Evolutionary conservation across 2,888 invertebrate genomes (phyloP), one percentile per base, ranked within the genome.

Genomic region (Cynaeus angustus): DNA sequence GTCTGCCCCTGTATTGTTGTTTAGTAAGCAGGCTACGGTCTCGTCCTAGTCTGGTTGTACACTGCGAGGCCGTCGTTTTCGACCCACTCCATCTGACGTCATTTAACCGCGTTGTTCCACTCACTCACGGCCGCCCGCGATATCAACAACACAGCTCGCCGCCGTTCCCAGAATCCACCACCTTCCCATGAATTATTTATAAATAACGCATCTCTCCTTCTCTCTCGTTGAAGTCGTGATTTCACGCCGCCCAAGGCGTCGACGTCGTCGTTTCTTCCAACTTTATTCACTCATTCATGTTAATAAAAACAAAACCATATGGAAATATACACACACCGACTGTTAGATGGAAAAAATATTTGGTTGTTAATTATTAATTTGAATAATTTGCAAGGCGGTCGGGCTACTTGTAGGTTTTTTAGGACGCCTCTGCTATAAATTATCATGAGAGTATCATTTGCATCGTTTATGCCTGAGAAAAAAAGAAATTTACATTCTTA

Each of bases 151-250:
- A 56, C 55, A 56, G 52, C 61, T 53, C 53, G 30, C 43, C 55
- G 55, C 68, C 62, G 55, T 68, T 68, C 68, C 62, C 68, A 68
- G 68, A 68, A 68, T 56, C 64, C 62, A 68, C 62, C 68, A 64
- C 68, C 62, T 61, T 59, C 52, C 50, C 62, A 68, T 68, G 68
- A 64, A 64, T 68, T 68, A 68, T 68, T 68, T 68, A 68, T 68
- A 68, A 68, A 68, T 55, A 56, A 41, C 5, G 56, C 41, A 21
- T 56, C 56, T 16, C 37, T 30, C 16, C 4, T 26, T 48, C 61
- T 48, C 48, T 46, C 33, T 61, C 37, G 61, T 46, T 46, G 46
- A 61, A 8, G 30, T 41, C 45, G 10, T 41, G 58, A 56, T 56
- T 56, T 56, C 56, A 56, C 41, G 45, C 21, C 58, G 41, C 58